phyloP scores from a whole-genome alignment of 2,113 vertebrate species.

The Cyanoliseus patagonus region DNA sequence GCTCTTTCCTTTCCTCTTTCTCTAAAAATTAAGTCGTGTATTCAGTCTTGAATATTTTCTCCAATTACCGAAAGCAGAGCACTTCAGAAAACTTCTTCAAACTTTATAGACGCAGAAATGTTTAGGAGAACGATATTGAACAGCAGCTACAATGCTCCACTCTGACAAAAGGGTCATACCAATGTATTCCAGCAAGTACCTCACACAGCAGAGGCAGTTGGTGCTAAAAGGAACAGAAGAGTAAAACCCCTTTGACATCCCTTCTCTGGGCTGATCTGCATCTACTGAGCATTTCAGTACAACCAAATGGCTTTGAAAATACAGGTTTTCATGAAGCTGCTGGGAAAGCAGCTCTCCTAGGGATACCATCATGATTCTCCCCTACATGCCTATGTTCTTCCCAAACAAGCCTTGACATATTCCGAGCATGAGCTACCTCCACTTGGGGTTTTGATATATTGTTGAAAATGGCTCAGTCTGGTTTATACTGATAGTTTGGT shows the following conservation, averaged over 20 bases:
- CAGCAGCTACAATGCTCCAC: not conserved
- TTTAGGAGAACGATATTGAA: not conserved
- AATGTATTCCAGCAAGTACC: not conserved
- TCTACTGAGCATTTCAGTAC: not conserved
- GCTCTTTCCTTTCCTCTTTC: not conserved
- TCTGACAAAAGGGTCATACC: not conserved
- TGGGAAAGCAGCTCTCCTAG: not conserved
- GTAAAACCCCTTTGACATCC: accelerated
- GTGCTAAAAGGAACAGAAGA: not conserved
- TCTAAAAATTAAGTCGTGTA: not conserved
- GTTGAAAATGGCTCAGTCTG: not conserved
- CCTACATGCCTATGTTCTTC: not conserved
- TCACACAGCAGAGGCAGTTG: not conserved
- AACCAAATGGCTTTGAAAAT: not conserved
- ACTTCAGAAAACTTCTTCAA: not conserved
- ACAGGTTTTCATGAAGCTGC: not conserved
- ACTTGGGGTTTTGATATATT: not conserved
- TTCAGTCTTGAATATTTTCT: not conserved
- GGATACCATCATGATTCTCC: not conserved
- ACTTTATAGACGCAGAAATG: not conserved
- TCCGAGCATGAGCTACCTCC: not conserved
- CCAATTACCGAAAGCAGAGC: not conserved
- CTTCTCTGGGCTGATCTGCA: not conserved
- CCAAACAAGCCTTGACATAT: not conserved
- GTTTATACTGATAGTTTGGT: not conserved